Evolutionary conservation across 1,140 invertebrate genomes (phyloP), one percentile per base, ranked within the genome.

Genomic region (Drosophila sulfurigaster): DNA sequence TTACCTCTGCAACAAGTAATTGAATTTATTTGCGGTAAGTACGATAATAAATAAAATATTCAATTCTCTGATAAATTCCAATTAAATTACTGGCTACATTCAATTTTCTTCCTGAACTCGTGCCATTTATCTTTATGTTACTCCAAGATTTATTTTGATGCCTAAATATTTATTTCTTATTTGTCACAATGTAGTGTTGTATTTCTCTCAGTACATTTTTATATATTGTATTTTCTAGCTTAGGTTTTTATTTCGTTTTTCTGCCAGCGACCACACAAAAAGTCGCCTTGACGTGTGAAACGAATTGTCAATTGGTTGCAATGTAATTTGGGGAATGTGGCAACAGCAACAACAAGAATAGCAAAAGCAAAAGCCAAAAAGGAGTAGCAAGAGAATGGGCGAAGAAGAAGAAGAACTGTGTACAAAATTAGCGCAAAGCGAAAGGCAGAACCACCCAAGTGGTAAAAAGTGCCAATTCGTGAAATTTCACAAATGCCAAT

Each of bases 401-500:
- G 8, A 49, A 3, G 3, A 43, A 43, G n/a, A 54, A 43, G 16
- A 66, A 59, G 54, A 62, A 62, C 11, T 81, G 63, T 69, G 70
- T 66, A 64, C 72, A 78, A 78, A 80, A 80, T 88, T 87, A 89
- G 83, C 72, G 66, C 68, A 71, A 64, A 62, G 59, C 32, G 30
- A 38, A 58, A 63, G 49, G 20, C 63, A 16, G 32, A 80, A 32
- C 85, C 85, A 89, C 85, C 85, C 85, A 89, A 89, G 86, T 90
- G 81, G 85, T 74, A 72, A 70, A 68, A 71, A 89, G 85, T 89
- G 85, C 83, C 85, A 89, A 89, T 89, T 89, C 85, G 85, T 89
- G 85, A 89, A 89, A 89, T 89, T 89, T 88, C 80, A 73, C 83
- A 80, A 88, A 88, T 88, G 82, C 85, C 85, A 83, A 89, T 89